Base-by-base conservation (phyloP, 2,797 vertebrate species). In the Muraenolepis orangiensis region DNA sequence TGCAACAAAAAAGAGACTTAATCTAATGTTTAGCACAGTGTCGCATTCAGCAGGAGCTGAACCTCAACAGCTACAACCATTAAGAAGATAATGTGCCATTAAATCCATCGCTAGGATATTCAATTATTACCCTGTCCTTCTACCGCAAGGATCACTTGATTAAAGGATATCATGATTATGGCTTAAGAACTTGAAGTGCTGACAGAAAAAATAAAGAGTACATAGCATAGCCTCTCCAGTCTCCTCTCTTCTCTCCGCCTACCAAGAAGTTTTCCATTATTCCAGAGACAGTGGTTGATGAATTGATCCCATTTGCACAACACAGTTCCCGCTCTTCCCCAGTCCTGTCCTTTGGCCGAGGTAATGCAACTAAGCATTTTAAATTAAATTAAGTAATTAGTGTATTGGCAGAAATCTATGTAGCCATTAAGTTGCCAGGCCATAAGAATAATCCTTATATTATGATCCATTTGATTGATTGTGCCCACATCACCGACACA, bases 351-450 rank as follows among this genome's bases (percentile, higher is more conserved):
- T 78, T 86, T 32, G 71, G 71, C 74, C 74, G 1, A 31, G 30
- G 38, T 80, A 80, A 76, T 80, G 79, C 83, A 83, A 73, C 74
- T 80, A 83, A 70, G 66, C 79, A 71, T 74, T 84, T 85, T 84
- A 87, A 88, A 90, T 91, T 78, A 85, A 89, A 90, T 78, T 28
- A 87, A 86, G 79, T 81, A 83, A 92, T 93, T 88, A 90, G 81
- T 74, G 31, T 88, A 91, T 84, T 91, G 84, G 77, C 79, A 83
- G 80, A 89, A 88, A 89, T 89, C 88, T 89, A 83, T 87, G 85
- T 87, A 80, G 75, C 86, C 79, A 82, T 91, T 87, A 90, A 82
- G 83, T 88, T 86, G 84, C 81, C 82, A 84, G 83, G 87, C 81
- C 77, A 77, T 81, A 76, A 85, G 81, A 88, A 72, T 80, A 85